Percentiles rank a stretch among this genome's conserved stretches.
Evolutionary conservation across 37 sponge, comb jelly and placozoan species (phyloP).

Genomic region (Cliona cf. orientalis): DNA sequence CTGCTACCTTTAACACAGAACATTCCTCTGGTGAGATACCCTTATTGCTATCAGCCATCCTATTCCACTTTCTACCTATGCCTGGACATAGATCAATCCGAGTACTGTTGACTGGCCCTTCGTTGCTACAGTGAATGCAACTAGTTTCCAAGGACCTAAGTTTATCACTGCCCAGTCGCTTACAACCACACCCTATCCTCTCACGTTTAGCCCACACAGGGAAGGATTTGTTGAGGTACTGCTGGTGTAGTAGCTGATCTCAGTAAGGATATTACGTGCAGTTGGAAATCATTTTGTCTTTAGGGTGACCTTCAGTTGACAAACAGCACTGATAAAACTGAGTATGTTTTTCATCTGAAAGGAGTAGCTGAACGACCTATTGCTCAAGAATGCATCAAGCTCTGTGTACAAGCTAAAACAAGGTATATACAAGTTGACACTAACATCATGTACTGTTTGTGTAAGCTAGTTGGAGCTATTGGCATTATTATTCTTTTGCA

Average conservation of each 20-base stretch:
- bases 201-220: slow-evolving; percentile 71
- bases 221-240: slow-evolving; percentile 78
- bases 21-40: slow-evolving; percentile 80
- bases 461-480: not conserved
- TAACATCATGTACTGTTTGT: not conserved
- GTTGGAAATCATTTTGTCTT: no score
- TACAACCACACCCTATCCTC: slow-evolving; percentile 74
- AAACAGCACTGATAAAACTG: slow-evolving; percentile 60
- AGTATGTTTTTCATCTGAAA: slow-evolving; percentile 68
- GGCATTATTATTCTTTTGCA: not conserved
- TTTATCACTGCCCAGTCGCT: slow-evolving; percentile 54
- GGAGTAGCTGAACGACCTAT: slow-evolving; percentile 77
- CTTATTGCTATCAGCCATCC: not conserved
- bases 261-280: no score
- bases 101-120: slow-evolving; percentile 73
- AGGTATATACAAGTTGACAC: slow-evolving; percentile 32
- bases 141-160: slow-evolving; percentile 70
- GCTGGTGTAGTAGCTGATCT: no score
- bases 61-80: not conserved
- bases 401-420: slow-evolving; percentile 68
- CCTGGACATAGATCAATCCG: slow-evolving; percentile 55
- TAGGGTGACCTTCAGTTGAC: slow-evolving; percentile 72
- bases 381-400: slow-evolving; percentile 67
- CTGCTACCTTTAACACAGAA: slow-evolving; percentile 76
- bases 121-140: slow-evolving; percentile 31